phyloP scores from a whole-genome alignment of 2,797 vertebrate genomes.

The Atherinosoma microstoma region DNA sequence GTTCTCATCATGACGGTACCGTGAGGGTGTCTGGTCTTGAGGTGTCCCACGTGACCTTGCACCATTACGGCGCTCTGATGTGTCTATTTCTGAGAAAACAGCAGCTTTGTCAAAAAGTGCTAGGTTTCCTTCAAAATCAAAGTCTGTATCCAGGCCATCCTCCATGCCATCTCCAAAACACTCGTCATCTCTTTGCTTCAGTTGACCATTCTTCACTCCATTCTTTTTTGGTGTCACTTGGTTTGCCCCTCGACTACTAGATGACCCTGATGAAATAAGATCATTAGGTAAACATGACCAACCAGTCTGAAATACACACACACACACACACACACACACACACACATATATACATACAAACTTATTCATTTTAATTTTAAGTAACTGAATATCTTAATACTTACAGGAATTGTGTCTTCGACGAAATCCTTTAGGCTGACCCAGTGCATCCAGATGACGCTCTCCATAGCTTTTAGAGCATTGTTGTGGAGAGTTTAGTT shows the following conservation, averaged over 20 bases:
- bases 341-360: too few species aligned
- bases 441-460: slow-evolving; percentile 86
- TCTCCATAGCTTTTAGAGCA: slow-evolving; percentile 96
- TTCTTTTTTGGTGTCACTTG: slow-evolving; percentile 97
- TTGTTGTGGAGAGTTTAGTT: slow-evolving; percentile 83
- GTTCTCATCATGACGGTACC: slow-evolving; percentile 97
- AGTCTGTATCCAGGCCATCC: slow-evolving; percentile 93
- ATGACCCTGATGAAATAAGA: slow-evolving; percentile 87
- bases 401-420: slow-evolving; percentile 95
- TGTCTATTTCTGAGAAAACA: slow-evolving; percentile 97
- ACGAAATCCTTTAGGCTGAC: slow-evolving; percentile 91
- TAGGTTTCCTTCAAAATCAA: slow-evolving; percentile 98
- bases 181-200: slow-evolving; percentile 95
- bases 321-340: too few species aligned
- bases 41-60: slow-evolving; percentile 90
- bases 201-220: slow-evolving; percentile 91
- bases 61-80: slow-evolving; percentile 89
- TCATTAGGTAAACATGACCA: neutral
- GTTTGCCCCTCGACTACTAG: slow-evolving; percentile 91
- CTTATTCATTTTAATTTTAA: neutral
- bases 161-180: slow-evolving; percentile 95
- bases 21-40: slow-evolving; percentile 87
- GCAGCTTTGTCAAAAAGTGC: slow-evolving; percentile 97
- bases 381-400: neutral
- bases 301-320: neutral